phyloP scores from a whole-genome alignment of 1,140 invertebrate genomes.

The Papilio polyxenes region DNA sequence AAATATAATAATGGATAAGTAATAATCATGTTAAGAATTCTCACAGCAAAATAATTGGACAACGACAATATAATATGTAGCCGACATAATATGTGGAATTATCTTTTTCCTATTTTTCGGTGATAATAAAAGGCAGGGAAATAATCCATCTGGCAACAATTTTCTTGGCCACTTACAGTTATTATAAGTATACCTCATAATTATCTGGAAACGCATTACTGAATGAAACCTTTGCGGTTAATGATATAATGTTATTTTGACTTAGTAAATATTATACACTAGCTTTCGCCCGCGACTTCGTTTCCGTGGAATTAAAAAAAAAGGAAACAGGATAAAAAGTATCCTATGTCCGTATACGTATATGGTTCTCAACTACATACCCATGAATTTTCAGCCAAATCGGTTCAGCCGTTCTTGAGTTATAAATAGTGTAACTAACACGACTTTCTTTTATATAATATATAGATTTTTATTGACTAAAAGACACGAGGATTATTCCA shows the following conservation, averaged over 20 bases:
- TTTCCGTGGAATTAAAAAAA: too few species aligned
- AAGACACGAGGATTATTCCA: too few species aligned
- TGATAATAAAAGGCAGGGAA: constrained; percentile 3
- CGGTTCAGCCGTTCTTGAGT: too few species aligned
- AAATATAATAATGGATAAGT: neutral
- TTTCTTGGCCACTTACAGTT: neutral
- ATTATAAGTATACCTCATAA: neutral
- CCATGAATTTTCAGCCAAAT: too few species aligned
- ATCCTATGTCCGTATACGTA: too few species aligned
- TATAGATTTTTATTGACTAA: too few species aligned
- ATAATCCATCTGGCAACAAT: neutral
- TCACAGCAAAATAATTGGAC: neutral
- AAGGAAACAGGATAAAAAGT: too few species aligned
- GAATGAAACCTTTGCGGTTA: neutral
- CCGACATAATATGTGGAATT: neutral
- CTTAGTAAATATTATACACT: too few species aligned
- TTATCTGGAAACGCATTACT: neutral
- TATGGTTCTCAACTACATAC: too few species aligned
- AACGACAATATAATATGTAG: neutral
- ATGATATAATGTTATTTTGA: neutral
- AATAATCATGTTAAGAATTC: neutral
- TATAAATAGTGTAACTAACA: too few species aligned
- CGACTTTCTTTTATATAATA: too few species aligned
- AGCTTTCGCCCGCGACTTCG: too few species aligned
- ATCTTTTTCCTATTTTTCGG: neutral